phyloP scores from a whole-genome alignment of 2,888 invertebrate species.

The Spialia ferax region DNA sequence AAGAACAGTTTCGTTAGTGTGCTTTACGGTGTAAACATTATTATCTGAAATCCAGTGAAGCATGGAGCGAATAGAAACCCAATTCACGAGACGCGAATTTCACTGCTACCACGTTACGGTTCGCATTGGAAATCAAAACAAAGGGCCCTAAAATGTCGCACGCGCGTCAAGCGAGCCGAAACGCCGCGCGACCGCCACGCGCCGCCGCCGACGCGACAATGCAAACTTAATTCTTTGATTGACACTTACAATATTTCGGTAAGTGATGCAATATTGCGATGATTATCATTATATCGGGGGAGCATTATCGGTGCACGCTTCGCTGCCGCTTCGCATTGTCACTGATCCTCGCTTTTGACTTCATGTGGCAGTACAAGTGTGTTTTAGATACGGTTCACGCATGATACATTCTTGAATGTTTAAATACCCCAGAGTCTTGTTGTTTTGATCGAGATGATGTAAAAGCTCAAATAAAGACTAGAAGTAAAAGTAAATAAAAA shows the following conservation, averaged over 20 bases:
- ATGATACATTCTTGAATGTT: not conserved
- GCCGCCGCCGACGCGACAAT: conserved; percentile 67
- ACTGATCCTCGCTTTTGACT: conserved; percentile 54
- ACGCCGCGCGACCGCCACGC: conserved; percentile 67
- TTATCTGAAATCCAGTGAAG: conserved; percentile 9
- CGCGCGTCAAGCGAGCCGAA: conserved; percentile 60
- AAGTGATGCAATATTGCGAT: conserved; percentile 87
- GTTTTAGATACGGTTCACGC: conserved; percentile 3
- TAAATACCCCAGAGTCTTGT: not conserved
- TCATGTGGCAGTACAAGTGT: conserved; percentile 32
- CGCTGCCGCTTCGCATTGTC: conserved; percentile 52
- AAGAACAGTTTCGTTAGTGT: not conserved
- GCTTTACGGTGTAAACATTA: not conserved
- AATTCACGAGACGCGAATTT: conserved; percentile 36
- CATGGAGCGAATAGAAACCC: conserved; percentile 30
- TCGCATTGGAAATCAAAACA: conserved; percentile 72
- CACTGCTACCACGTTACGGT: conserved; percentile 25
- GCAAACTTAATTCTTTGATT: conserved; percentile 85
- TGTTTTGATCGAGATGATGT: not conserved
- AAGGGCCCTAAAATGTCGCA: conserved; percentile 71
- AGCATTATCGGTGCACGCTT: conserved; percentile 73
- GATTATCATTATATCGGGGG: conserved; percentile 72
- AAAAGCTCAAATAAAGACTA: not conserved
- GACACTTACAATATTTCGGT: conserved; percentile 87
- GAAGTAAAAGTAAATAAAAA: too few relatives aligned